A percentile compares a stretch with the other conserved stretches of the same genome.
These are phyloP conservation scores for Echinops telfairi DNA, from an alignment of 2,113 vertebrate species.

Conservation along the genomic window DNA sequence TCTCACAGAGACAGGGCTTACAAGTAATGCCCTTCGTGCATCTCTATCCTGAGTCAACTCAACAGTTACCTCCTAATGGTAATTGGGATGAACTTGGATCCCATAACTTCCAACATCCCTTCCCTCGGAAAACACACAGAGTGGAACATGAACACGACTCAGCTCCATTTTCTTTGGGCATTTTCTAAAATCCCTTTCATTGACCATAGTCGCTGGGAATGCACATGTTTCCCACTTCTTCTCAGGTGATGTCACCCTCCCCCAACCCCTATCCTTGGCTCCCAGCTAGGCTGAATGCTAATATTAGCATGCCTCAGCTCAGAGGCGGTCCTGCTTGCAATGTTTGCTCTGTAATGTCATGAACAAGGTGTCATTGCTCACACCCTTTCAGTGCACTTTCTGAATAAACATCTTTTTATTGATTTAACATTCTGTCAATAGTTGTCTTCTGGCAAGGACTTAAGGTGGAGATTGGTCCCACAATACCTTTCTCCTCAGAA, in stretches of 20 bases:
- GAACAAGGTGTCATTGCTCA: conserved; percentile 59
- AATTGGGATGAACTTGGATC: conserved; percentile 66
- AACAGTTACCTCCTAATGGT: conserved; percentile 62
- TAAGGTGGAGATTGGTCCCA: not conserved
- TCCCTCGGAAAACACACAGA: not conserved
- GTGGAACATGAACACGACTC: conserved; percentile 48
- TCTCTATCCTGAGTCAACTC: conserved; percentile 28
- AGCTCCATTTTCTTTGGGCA: not conserved
- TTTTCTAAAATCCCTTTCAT: conserved; percentile 71
- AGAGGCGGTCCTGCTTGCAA: conserved; percentile 30
- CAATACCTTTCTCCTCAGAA: not conserved
- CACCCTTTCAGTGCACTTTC: conserved; percentile 64
- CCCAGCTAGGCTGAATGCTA: conserved; percentile 27
- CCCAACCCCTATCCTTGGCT: conserved; percentile 43
- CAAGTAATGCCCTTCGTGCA: conserved; percentile 17
- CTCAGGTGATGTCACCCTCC: conserved; percentile 46
- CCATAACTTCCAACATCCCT: not conserved
- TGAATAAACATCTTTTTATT: conserved; percentile 51
- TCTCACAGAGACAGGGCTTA: not conserved
- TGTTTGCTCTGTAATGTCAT: conserved; percentile 61
- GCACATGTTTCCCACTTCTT: conserved; percentile 8
- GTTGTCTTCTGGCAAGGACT: conserved; percentile 11
- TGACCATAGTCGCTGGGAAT: conserved; percentile 27
- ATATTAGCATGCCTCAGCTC: conserved; percentile 18
- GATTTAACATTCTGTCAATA: conserved; percentile 35